Percentiles rank a stretch among this genome's conserved stretches.
Evolutionary conservation across 2,113 vertebrate species (phyloP).

Genomic region (Cebus imitator): DNA sequence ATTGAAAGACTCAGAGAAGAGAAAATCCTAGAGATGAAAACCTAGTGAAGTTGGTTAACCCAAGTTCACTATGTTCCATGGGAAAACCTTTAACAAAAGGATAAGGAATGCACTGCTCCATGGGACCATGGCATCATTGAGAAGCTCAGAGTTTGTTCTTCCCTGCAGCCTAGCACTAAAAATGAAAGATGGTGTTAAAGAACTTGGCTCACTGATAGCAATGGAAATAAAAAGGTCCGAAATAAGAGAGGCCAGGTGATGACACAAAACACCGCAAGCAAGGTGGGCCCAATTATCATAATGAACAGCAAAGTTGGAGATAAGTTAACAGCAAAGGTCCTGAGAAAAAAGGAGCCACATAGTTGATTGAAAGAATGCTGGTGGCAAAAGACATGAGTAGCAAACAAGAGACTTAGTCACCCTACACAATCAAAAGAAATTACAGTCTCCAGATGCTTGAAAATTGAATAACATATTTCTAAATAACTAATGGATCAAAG

Average conservation of each 20-base stretch:
- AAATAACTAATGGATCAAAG: neutral
- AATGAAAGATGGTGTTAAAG: neutral
- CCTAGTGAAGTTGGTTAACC: neutral
- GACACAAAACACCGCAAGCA: neutral
- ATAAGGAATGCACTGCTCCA: neutral
- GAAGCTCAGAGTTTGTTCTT: neutral
- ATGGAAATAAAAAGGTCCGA: neutral
- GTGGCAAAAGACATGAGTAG: neutral
- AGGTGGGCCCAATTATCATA: neutral
- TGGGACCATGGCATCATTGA: neutral
- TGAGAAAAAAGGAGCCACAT: neutral
- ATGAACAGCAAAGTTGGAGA: neutral
- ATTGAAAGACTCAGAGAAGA: neutral
- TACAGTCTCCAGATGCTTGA: neutral
- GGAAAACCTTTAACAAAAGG: neutral
- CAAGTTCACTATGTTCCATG: neutral
- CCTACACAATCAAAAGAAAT: neutral
- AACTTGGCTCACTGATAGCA: neutral
- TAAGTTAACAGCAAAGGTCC: neutral
- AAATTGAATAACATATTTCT: neutral
- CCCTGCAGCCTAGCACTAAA: neutral
- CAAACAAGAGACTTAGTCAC: neutral
- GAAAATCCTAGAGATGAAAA: neutral
- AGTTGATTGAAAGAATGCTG: neutral
- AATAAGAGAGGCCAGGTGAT: neutral